Evolutionary conservation across 2,888 invertebrate species (phyloP).

Genomic region (Punctoribates punctum): DNA sequence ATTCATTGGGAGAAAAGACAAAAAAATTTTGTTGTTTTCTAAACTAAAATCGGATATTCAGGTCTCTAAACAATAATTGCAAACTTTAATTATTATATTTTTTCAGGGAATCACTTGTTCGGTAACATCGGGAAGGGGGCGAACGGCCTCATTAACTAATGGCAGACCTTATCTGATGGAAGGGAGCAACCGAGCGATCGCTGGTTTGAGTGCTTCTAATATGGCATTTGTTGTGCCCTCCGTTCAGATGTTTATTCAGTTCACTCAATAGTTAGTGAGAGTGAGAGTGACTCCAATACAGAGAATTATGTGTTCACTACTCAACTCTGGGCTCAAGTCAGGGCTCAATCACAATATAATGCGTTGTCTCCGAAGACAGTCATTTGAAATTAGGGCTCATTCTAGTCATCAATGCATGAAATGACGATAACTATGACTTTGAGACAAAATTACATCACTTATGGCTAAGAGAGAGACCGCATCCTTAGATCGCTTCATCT

Average conservation of each 20-base stretch:
- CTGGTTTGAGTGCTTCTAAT: conserved; percentile 17
- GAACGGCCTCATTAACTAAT: conserved; percentile 35
- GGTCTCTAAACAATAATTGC: not conserved
- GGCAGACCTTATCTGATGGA: conserved; percentile 27
- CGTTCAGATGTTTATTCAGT: conserved; percentile 13
- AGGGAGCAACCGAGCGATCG: conserved; percentile 22
- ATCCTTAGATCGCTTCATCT: conserved; percentile 24
- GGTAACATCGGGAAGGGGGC: not conserved
- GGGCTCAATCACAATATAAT: conserved; percentile 16
- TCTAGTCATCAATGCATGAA: conserved; percentile 33
- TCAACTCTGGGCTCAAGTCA: not conserved
- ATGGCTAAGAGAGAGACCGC: conserved; percentile 28
- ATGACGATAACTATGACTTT: conserved; percentile 24
- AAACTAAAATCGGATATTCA: not conserved
- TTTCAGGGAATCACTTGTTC: not conserved
- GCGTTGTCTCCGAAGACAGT: conserved; percentile 25
- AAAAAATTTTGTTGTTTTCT: not conserved
- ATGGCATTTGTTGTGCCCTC: conserved; percentile 34
- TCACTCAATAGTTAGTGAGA: conserved; percentile 23
- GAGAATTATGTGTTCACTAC: conserved; percentile 17
- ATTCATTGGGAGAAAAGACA: not conserved
- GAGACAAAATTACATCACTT: conserved; percentile 33
- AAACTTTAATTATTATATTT: conserved; percentile 18
- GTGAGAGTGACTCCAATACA: not conserved
- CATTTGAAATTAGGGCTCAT: conserved; percentile 17